Percentiles rank a stretch among this genome's conserved stretches.
Evolutionary conservation across 2,797 vertebrate genomes (phyloP).

Genomic region (Myripristis jacobus): DNA sequence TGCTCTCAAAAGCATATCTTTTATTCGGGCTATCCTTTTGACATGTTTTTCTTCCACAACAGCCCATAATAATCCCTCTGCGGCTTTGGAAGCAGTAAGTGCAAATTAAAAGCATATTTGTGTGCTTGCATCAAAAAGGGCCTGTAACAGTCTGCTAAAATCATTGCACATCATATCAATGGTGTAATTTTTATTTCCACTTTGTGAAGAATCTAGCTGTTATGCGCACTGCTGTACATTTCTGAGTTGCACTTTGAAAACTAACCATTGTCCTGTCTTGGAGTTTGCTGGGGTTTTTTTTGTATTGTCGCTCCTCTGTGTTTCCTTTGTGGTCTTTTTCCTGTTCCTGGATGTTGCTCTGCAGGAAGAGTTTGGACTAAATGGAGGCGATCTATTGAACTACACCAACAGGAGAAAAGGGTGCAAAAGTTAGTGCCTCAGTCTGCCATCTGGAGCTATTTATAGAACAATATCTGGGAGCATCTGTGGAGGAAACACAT

Average conservation of each 20-base stretch:
- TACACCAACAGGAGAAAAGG: conserved; percentile 19
- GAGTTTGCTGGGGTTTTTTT: not conserved
- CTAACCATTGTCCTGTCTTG: no score
- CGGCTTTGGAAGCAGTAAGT: not conserved
- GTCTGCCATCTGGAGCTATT: conserved; percentile 43
- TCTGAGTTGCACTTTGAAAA: no score
- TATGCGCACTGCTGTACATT: no score
- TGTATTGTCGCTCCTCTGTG: conserved; percentile 27
- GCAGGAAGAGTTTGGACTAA: conserved; percentile 78
- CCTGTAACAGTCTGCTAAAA: conserved; percentile 8
- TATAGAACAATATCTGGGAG: conserved; percentile 31
- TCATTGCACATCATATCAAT: conserved; percentile 4
- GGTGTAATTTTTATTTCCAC: not conserved
- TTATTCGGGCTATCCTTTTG: not conserved
- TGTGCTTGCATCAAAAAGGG: conserved; percentile 5
- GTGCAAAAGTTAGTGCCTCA: conserved; percentile 14
- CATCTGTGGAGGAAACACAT: conserved; percentile 13
- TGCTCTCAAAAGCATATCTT: not conserved
- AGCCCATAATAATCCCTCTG: not conserved
- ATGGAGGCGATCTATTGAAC: conserved; percentile 70
- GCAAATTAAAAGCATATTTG: conserved; percentile 33
- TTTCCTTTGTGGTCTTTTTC: conserved; percentile 77
- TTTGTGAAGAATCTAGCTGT: no score
- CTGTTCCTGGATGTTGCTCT: conserved; percentile 70
- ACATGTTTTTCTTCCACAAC: no score